Conservation (phyloP, 2,113 vertebrate species). For the Hylia prasina region DNA sequence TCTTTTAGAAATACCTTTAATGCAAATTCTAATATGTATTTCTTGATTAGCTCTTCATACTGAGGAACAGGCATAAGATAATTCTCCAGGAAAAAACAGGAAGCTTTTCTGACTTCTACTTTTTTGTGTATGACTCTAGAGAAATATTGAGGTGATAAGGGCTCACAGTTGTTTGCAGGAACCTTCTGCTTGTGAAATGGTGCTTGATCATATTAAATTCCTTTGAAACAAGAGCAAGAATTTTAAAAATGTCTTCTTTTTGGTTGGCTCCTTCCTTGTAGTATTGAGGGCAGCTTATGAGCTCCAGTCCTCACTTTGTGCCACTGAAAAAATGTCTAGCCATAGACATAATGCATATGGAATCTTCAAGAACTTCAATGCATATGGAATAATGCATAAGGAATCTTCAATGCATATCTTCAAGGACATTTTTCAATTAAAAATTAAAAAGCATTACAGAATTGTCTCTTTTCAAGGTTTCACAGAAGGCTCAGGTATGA, state of each 20-base stretch:
- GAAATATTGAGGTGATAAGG: background rate
- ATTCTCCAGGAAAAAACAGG: background rate
- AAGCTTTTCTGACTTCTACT: background rate
- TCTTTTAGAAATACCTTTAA: background rate
- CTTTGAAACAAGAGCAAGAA: background rate
- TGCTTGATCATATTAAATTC: background rate
- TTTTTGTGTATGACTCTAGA: background rate
- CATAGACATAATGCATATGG: background rate
- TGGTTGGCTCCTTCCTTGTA: background rate
- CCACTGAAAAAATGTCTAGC: background rate
- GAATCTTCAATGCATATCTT: background rate
- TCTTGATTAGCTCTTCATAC: background rate
- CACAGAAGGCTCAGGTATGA: background rate
- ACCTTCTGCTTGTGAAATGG: background rate
- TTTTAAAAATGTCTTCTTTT: background rate
- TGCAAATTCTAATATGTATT: background rate
- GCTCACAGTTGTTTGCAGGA: background rate
- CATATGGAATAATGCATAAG: background rate
- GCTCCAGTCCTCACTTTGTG: background rate
- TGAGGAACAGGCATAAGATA: background rate
- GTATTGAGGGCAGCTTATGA: background rate
- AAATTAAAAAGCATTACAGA: background rate
- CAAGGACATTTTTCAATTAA: background rate
- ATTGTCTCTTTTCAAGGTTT: background rate
- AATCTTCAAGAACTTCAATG: too few species aligned